Evolutionary conservation across 2,113 vertebrate species (phyloP).

Genomic region (Clupea harengus): DNA sequence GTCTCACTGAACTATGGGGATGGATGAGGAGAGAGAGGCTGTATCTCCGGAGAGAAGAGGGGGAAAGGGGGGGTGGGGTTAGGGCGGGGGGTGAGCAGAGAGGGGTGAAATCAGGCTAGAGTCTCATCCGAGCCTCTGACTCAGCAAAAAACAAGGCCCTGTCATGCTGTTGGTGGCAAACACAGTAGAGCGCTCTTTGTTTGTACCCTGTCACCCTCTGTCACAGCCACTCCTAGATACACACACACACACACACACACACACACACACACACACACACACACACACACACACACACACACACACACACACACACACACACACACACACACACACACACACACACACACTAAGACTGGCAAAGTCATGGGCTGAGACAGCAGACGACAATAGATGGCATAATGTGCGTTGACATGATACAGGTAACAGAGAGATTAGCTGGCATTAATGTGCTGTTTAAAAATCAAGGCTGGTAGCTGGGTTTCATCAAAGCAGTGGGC

Average conservation of each 20-base stretch:
- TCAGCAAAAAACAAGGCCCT: constrained; percentile 7
- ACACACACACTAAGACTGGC: not conserved
- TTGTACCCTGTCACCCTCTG: constrained; percentile 1
- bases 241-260: constrained; percentile 15
- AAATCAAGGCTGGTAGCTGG: not conserved
- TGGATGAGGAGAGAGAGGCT: constrained; percentile 23
- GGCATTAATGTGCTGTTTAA: not conserved
- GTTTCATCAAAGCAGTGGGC: constrained; percentile 33
- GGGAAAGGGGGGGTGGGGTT: not conserved
- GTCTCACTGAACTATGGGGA: not conserved
- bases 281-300: constrained; percentile 11
- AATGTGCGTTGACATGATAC: not conserved
- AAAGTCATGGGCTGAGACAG: not conserved
- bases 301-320: not conserved
- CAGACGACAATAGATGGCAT: not conserved
- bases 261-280: constrained; percentile 20
- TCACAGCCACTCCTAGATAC: not conserved
- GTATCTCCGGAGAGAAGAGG: not conserved
- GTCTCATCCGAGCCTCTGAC: constrained; percentile 23
- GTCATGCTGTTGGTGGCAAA: not conserved
- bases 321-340: not conserved
- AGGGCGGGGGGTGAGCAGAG: not conserved
- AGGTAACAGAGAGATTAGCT: not conserved
- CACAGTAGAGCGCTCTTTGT: not conserved
- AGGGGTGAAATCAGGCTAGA: constrained; percentile 21